Evolutionary conservation across 2,888 invertebrate genomes (phyloP), one percentile per base, ranked within the genome.

Genomic region (Sussaba pulchella): DNA sequence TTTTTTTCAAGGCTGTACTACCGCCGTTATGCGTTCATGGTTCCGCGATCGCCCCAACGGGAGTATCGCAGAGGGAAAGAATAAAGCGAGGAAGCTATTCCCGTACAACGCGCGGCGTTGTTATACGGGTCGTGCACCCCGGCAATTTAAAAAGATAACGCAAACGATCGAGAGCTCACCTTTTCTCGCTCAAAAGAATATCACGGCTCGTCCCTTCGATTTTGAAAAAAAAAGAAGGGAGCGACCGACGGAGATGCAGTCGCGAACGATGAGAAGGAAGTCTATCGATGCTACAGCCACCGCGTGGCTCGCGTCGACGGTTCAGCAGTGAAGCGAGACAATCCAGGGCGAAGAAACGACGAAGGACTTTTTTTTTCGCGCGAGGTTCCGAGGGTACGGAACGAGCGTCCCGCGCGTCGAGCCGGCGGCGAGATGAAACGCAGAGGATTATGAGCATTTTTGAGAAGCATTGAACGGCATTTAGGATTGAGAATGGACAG

Each of bases 111-210:
- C 73, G 78, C 82, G 78, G 84, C 77, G 72, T 83, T 45, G 67
- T 47, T 71, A 72, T 67, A 63, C 26, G 66, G 45, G 47, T 50
- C 39, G 66, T n/a, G 52, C 67, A 63, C 21, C 47, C 70, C 47
- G 81, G 84, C 88, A 89, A 89, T 89, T 89, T 88, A 80, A 84
- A 79, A 88, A 88, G 88, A 90, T 91, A 90, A 91, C 87, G 83
- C 84, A 78, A 82, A 71, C 85, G 85, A 86, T 88, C 87, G 76
- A 83, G 76, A 69, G 77, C 81, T 78, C 78, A 69, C 85, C 85
- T 84, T 85, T 88, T 87, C 77, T 84, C 66, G 76, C 77, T 82
- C 73, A 79, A 81, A 82, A 83, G 78, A 79, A 78, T 43, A 63
- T 77, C 77, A 52, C 24, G 78, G 57, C 41, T 74, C 74, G 74